A percentile compares a stretch with the other conserved stretches of the same genome.
These are phyloP conservation scores for Sycophaga agraensis DNA, from an alignment of 1,140 invertebrate species.

Conservation along the genomic window DNA sequence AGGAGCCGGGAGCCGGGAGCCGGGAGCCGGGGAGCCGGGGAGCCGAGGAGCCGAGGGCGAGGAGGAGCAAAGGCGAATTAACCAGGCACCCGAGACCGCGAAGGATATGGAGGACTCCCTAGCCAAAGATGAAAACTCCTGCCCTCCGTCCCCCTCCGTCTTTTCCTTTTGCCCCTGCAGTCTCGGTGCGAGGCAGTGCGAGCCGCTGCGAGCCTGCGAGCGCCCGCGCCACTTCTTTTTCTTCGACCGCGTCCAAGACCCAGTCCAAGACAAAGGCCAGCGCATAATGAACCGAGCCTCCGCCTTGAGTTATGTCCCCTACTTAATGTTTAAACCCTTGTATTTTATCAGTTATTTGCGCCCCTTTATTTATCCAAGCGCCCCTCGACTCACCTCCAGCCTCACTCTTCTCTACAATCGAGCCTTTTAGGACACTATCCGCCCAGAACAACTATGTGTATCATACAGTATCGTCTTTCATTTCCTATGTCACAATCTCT, in stretches of 20 bases:
- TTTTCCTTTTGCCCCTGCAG: neutral
- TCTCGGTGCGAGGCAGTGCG: too few relatives aligned
- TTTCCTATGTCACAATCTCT: too few relatives aligned
- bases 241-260: too few relatives aligned
- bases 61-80: conserved; percentile 22
- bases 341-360: conserved; percentile 15
- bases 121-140: conserved; percentile 26
- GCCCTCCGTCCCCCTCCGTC: neutral
- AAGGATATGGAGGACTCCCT: conserved; percentile 2
- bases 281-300: conserved; percentile 18
- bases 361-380: neutral
- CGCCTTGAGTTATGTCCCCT: conserved; percentile 11
- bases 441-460: too few relatives aligned
- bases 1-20: neutral
- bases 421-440: too few relatives aligned
- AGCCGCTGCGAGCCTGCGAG: too few relatives aligned
- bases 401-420: too few relatives aligned
- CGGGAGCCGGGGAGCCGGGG: neutral
- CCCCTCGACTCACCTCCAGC: too few relatives aligned
- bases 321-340: neutral
- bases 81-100: neutral
- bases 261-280: conserved; percentile 19
- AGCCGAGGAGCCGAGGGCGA: conserved; percentile 22
- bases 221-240: too few relatives aligned
- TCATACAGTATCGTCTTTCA: too few relatives aligned